Evolutionary conservation across 2,888 invertebrate species (phyloP).

Genomic region (Dolichopus griseipennis): DNA sequence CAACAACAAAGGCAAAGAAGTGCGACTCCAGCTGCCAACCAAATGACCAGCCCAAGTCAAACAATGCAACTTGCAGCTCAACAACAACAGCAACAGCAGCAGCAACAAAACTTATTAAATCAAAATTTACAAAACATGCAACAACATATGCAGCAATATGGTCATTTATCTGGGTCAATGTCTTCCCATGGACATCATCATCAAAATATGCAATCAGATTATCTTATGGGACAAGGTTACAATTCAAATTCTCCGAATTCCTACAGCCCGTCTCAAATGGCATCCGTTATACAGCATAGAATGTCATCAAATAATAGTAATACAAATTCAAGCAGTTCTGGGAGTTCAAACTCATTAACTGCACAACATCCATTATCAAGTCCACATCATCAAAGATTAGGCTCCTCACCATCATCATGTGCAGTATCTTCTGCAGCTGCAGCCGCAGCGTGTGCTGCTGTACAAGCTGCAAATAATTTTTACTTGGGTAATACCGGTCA

Average conservation of each 20-base stretch:
- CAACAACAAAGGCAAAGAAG: conserved; percentile 36
- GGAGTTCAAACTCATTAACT: conserved; percentile 16
- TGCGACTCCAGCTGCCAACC: conserved; percentile 42
- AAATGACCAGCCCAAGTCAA: conserved; percentile 32
- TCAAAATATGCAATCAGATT: conserved; percentile 44
- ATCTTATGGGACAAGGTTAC: conserved; percentile 45
- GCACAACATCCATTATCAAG: conserved; percentile 42
- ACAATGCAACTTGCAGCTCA: conserved; percentile 27
- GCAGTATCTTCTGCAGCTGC: conserved; percentile 43
- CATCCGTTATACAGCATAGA: conserved; percentile 57
- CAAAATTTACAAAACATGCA: conserved; percentile 28
- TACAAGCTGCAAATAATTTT: conserved; percentile 52
- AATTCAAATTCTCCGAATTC: conserved; percentile 45
- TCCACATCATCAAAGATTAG: conserved; percentile 46
- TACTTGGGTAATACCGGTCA: conserved; percentile 41
- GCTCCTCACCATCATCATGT: conserved; percentile 48
- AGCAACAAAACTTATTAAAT: conserved; percentile 30
- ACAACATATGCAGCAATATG: conserved; percentile 39
- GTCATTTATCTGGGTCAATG: conserved; percentile 27
- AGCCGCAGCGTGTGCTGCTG: conserved; percentile 43
- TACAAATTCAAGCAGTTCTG: conserved; percentile 12
- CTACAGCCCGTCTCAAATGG: conserved; percentile 58
- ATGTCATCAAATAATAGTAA: conserved; percentile 41
- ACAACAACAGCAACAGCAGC: conserved; percentile 29
- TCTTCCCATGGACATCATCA: conserved; percentile 35